Conservation (phyloP, 2,797 vertebrate species). For the Gambusia yucatana region DNA sequence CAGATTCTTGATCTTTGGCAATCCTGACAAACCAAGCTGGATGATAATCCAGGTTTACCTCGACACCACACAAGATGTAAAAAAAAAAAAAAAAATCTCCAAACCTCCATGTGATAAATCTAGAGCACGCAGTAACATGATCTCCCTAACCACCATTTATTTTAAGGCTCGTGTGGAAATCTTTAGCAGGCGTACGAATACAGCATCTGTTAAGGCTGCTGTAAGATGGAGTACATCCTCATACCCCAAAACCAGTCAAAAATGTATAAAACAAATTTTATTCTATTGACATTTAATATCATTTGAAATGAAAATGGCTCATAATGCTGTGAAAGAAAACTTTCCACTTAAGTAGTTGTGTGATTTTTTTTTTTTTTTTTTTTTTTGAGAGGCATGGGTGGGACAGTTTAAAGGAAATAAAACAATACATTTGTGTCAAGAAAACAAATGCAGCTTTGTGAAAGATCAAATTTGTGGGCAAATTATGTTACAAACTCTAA, state of each 20-base stretch:
- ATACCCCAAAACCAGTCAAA: background rate
- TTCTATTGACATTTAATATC: constrained; percentile 52
- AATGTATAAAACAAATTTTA: constrained; percentile 2
- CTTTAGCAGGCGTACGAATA: background rate
- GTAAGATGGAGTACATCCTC: background rate
- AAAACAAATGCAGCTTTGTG: constrained; percentile 29
- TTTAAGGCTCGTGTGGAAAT: background rate
- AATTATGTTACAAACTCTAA: constrained; percentile 24
- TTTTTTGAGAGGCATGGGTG: too few relatives aligned
- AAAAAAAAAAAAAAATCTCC: background rate
- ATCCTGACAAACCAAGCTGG: too few relatives aligned
- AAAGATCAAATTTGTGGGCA: constrained; percentile 3
- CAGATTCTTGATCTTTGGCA: too few relatives aligned
- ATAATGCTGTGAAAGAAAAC: constrained; percentile 26
- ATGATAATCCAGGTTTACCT: background rate
- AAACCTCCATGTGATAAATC: background rate
- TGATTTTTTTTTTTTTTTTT: background rate
- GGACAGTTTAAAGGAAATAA: constrained; percentile 32
- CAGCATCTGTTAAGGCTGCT: background rate
- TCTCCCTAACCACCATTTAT: background rate
- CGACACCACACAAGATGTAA: background rate
- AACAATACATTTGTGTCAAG: constrained; percentile 36
- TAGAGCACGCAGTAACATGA: background rate
- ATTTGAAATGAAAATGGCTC: constrained; percentile 35
- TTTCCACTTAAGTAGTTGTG: constrained; percentile 8